Evolutionary conservation across 2,888 invertebrate species (phyloP), one percentile per base, ranked within the genome.

Genomic region (Argyresthia albistria): DNA sequence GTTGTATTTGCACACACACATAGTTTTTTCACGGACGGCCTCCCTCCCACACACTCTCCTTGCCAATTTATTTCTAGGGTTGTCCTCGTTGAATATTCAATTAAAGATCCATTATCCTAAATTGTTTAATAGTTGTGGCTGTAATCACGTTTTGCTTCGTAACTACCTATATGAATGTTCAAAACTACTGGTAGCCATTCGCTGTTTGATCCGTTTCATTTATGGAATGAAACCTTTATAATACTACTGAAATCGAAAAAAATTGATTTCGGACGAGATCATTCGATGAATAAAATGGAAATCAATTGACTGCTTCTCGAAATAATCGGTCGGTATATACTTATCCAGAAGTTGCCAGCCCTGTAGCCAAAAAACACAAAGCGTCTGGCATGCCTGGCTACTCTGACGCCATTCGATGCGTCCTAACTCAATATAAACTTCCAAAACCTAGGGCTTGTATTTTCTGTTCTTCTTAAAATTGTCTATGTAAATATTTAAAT

Each of bases 381-480:
- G 72, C 70, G 71, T 63, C 64, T 55, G 61, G 61, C 57, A 56
- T 59, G 55, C 63, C 67, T 25, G 25, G 67, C 60, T 68, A 66
- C 66, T 74, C 58, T 70, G 67, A 62, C 66, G 74, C 76, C 69
- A 70, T 70, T 25, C 3, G 3, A 25, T 25, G 25, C 77, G 83
- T 81, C 84, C 83, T 83, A 76, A 81, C 76, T 70, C 82, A 83
- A 83, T 77, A 66, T 73, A 78, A 66, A 76, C 73, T 77, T 76
- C 79, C 77, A 64, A 70, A 66, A 70, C 76, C 78, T 80, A 80
- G 80, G 77, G 73, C 72, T 63, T 68, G 69, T 51, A 69, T 66
- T 65, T 68, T 66, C 14, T 25, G 3, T 25, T 25, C 25, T 25
- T 6, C 25, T 25, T 25, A 4, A 25, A 25, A 25, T 25, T 2